These are phyloP conservation scores for Porites lutea DNA, from an alignment of 64 coral and sea anemone genomes.

Conservation along the genomic window DNA sequence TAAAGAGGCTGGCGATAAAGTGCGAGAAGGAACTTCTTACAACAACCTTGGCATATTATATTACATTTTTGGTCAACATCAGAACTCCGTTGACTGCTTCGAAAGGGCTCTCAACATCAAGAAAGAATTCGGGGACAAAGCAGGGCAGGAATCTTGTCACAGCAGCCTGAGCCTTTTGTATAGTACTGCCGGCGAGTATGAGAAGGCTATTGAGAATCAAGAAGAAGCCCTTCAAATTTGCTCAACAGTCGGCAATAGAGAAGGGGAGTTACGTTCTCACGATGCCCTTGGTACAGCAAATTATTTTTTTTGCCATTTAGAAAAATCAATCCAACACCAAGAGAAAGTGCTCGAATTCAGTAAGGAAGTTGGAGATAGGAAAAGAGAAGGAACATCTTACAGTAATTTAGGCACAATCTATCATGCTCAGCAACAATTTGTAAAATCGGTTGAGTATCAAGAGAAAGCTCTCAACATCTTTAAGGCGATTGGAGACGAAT, in stretches of 20 bases:
- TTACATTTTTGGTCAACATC: background rate
- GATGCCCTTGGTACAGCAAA: background rate
- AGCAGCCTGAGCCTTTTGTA: constrained; percentile 26
- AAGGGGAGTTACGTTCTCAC: background rate
- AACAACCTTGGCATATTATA: background rate
- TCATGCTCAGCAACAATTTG: background rate
- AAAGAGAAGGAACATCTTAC: background rate
- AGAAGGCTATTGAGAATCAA: constrained; percentile 17
- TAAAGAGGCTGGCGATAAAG: background rate
- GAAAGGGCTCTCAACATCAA: background rate
- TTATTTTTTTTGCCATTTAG: background rate
- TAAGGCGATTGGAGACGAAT: constrained; percentile 8
- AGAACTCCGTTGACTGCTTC: constrained; percentile 18
- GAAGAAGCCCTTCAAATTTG: constrained; percentile 24
- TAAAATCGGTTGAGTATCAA: constrained; percentile 12
- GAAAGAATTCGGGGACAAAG: background rate
- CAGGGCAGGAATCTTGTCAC: constrained; percentile 4
- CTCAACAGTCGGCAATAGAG: background rate
- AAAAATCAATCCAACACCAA: constrained; percentile 3
- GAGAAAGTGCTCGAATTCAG: constrained; percentile 34
- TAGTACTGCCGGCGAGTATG: background rate
- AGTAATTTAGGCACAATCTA: background rate
- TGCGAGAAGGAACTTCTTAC: background rate
- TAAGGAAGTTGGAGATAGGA: background rate
- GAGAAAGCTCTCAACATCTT: constrained; percentile 17